Evolutionary conservation across 2,797 vertebrate genomes (phyloP).

Genomic region (Micropoecilia bifurca): DNA sequence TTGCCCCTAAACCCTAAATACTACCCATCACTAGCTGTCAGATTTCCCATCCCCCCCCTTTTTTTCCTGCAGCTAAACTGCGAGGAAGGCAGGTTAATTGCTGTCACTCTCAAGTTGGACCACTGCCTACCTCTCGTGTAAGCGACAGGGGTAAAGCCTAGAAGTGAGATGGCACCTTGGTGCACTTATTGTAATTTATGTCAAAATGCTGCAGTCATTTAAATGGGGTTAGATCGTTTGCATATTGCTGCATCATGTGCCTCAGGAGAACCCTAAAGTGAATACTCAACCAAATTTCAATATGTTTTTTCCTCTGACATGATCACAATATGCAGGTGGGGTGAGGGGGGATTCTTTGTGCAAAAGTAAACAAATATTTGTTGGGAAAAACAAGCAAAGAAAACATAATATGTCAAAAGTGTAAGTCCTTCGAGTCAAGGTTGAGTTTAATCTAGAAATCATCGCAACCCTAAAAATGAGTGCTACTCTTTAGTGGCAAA

Average conservation of each 20-base stretch:
- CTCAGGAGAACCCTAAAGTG: slow-evolving; percentile 65
- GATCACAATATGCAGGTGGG: neutral
- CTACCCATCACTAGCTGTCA: slow-evolving; percentile 99
- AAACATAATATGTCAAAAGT: neutral
- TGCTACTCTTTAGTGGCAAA: neutral
- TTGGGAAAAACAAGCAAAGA: slow-evolving; percentile 1
- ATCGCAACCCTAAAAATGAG: neutral
- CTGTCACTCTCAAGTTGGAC: slow-evolving; percentile 99
- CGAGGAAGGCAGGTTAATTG: slow-evolving; percentile 97
- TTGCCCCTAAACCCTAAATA: slow-evolving; percentile 95
- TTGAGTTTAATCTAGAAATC: neutral
- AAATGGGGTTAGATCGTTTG: slow-evolving; percentile 66
- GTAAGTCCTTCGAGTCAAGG: neutral
- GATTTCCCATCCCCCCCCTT: slow-evolving; percentile 93
- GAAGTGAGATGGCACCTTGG: slow-evolving; percentile 74
- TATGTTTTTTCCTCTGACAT: slow-evolving; percentile 5
- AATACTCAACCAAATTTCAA: slow-evolving; percentile 57
- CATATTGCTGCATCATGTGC: slow-evolving; percentile 72
- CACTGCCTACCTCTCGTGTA: slow-evolving; percentile 88
- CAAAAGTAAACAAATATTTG: slow-evolving; percentile 25
- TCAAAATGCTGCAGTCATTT: slow-evolving; percentile 72
- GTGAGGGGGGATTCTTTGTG: neutral
- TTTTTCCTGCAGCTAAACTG: slow-evolving; percentile 98
- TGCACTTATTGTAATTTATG: slow-evolving; percentile 77
- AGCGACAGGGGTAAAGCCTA: slow-evolving; percentile 66